phyloP scores from a whole-genome alignment of 2,113 vertebrate species.

The Crotalus viridis region DNA sequence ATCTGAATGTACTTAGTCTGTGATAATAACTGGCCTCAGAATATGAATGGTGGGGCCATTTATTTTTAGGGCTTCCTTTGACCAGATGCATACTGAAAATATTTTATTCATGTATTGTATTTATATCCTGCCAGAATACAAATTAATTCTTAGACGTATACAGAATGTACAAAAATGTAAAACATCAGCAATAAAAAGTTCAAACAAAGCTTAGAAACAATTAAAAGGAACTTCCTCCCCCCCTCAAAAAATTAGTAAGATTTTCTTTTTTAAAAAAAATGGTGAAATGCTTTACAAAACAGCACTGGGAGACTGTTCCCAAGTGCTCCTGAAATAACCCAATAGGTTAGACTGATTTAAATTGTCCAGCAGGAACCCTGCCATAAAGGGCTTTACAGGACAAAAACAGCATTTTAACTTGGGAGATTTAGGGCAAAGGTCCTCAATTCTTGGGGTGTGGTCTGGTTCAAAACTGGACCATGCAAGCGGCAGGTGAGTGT shows the following conservation, averaged over 20 bases:
- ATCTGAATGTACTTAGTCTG: neutral
- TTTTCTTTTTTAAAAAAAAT: neutral
- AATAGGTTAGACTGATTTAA: neutral
- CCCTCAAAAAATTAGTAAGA: neutral
- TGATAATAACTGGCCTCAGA: neutral
- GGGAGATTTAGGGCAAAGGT: neutral
- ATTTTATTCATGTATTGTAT: neutral
- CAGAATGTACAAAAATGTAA: neutral
- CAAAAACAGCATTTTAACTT: neutral
- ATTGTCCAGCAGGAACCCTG: neutral
- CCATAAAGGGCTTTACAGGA: neutral
- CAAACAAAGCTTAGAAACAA: neutral
- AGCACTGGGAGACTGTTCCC: neutral
- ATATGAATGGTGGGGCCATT: neutral
- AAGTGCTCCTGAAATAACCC: neutral
- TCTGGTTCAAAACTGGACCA: too few relatives aligned
- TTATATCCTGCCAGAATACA: neutral
- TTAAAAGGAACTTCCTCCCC: neutral
- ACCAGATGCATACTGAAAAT: neutral
- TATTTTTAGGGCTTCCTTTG: neutral
- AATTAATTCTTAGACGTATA: neutral
- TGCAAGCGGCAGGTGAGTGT: too few relatives aligned
- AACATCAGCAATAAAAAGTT: neutral
- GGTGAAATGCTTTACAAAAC: neutral
- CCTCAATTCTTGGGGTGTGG: too few relatives aligned